phyloP scores from a whole-genome alignment of 2,888 invertebrate genomes.

The Drosophila rubida region DNA sequence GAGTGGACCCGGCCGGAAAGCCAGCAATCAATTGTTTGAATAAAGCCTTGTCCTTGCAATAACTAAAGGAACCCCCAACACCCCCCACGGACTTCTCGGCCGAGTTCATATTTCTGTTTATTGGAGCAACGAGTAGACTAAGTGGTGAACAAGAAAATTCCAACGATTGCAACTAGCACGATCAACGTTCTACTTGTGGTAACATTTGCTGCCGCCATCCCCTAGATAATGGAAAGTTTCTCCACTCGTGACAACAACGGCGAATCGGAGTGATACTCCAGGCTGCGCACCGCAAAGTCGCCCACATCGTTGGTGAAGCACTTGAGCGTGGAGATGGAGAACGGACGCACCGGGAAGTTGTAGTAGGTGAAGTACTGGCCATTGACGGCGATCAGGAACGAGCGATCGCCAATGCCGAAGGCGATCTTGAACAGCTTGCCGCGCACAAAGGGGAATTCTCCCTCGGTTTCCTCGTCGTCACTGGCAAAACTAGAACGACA shows the following conservation, averaged over 20 bases:
- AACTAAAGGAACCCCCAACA: slow-evolving; percentile 59
- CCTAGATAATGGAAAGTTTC: slow-evolving; percentile 81
- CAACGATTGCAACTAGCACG: slow-evolving; percentile 59
- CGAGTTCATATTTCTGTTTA: slow-evolving; percentile 7
- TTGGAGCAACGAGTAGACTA: slow-evolving; percentile 32
- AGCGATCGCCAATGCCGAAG: slow-evolving; percentile 83
- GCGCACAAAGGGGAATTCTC: slow-evolving; percentile 84
- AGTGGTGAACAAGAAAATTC: slow-evolving; percentile 65
- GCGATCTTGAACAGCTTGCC: slow-evolving; percentile 84
- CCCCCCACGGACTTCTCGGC: background rate
- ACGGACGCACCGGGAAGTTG: slow-evolving; percentile 82
- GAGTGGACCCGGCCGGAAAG: slow-evolving; percentile 33
- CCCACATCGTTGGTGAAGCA: slow-evolving; percentile 82
- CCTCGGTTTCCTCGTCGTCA: slow-evolving; percentile 84
- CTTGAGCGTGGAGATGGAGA: slow-evolving; percentile 83
- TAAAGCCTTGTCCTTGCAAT: slow-evolving; percentile 68
- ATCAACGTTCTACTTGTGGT: background rate
- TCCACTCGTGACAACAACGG: slow-evolving; percentile 82
- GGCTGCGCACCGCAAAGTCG: slow-evolving; percentile 81
- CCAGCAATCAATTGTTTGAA: slow-evolving; percentile 69
- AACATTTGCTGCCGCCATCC: background rate
- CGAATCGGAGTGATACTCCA: slow-evolving; percentile 84
- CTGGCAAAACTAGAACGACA: slow-evolving; percentile 71
- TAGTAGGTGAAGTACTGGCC: slow-evolving; percentile 84
- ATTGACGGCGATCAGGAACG: slow-evolving; percentile 84